Conservation (phyloP, 2,113 vertebrate species). For the Cercocebus atys region DNA sequence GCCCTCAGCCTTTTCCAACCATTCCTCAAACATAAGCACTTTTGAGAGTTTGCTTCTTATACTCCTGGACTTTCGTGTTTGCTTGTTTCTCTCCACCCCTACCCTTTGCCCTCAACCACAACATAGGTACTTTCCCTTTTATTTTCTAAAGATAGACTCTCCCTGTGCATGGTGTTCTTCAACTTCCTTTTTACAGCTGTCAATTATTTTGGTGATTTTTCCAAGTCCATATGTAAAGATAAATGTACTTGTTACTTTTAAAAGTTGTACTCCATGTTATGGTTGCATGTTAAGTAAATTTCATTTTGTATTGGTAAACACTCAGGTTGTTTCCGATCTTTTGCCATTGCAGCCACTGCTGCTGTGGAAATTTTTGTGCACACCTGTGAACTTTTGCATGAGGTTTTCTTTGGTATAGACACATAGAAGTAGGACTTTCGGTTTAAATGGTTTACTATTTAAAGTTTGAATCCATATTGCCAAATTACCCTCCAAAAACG, state of each 20-base stretch:
- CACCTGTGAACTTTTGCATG: background rate
- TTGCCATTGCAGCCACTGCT: background rate
- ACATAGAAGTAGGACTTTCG: background rate
- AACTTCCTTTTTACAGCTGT: background rate
- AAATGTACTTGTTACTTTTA: background rate
- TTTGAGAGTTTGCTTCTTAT: background rate
- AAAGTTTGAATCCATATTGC: background rate
- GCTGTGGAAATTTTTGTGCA: background rate
- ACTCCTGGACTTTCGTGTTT: background rate
- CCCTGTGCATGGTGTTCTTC: background rate
- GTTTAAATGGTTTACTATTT: background rate
- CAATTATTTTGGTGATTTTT: background rate
- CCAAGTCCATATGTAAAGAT: background rate
- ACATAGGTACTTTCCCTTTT: background rate
- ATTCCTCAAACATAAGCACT: background rate
- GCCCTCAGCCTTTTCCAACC: too few species aligned
- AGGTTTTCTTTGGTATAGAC: background rate
- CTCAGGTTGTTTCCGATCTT: background rate
- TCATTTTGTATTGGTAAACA: background rate
- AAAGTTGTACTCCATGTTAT: background rate
- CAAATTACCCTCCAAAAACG: background rate
- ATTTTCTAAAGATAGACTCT: background rate
- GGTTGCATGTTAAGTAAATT: background rate
- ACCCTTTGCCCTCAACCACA: background rate
- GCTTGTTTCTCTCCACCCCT: background rate